Evolutionary conservation across 2,888 invertebrate genomes (phyloP).

Genomic region (Epirrhoe alternata): DNA sequence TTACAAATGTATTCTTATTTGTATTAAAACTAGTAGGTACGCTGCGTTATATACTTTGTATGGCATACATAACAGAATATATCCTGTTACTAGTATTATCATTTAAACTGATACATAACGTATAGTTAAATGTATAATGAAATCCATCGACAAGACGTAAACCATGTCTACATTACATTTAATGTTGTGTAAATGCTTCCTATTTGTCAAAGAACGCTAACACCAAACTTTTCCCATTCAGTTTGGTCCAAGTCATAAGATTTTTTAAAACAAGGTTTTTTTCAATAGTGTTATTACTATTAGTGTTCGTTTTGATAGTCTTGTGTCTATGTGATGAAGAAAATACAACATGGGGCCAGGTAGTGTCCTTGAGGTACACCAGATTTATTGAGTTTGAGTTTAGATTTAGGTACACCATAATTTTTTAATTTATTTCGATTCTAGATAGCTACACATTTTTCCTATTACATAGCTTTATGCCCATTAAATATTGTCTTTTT

Average conservation of each 20-base stretch:
- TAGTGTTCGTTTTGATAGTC: background rate
- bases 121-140: constrained; percentile 1
- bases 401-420: no score
- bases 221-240: constrained; percentile 49
- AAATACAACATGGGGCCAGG: background rate
- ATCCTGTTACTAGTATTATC: background rate
- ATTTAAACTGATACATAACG: background rate
- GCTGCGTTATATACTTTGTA: no score
- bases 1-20: no score
- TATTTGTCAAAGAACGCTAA: constrained; percentile 68
- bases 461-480: no score
- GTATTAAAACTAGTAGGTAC: no score
- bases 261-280: background rate
- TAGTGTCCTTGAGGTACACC: background rate
- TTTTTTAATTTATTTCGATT: background rate
- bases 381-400: background rate
- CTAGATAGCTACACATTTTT: no score
- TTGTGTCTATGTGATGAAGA: background rate
- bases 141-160: constrained; percentile 10
- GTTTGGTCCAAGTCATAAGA: constrained; percentile 47
- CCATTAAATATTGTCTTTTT: no score
- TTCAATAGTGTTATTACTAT: background rate
- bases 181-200: constrained; percentile 59
- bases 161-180: constrained; percentile 48
- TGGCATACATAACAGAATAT: background rate